Base-by-base conservation (phyloP, 2,797 vertebrate species). In the Cossypha dichroa region DNA sequence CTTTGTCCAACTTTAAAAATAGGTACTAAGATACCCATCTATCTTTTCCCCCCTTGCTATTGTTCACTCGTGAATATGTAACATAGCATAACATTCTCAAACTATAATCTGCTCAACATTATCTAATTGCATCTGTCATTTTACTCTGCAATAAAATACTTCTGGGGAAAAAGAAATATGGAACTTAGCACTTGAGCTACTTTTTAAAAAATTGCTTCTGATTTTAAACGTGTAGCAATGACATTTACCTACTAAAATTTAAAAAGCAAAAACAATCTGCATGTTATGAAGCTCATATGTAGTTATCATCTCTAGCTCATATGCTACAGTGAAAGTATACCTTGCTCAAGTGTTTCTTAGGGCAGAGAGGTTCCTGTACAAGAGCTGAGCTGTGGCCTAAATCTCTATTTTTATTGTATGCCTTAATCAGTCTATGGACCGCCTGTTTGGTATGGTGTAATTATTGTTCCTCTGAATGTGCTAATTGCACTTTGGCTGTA, bases 401-500 rank as follows among this genome's bases (percentile, higher is more conserved):
- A 85, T 55, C 63, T 93, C 55, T 91, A 10, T 75, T 90, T 43
- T 20, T 81, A 56, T 82, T 86, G 78, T 76, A 55, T 63, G 51
- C 62, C 95, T 91, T 89, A 95, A 91, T 75, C 85, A 85, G 87
- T 93, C 92, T 94, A 84, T 31, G 36, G 80, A 83, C 72, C 4
- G 88, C 80, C 81, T 94, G 92, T 93, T 97, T 96, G 68, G 62
- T 96, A 89, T 79, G 94, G 96, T 95, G 97, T 96, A 96, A 97
- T 93, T 92, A 97, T 96, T 97, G 95, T 95, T 97, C 96, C 80
- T 85, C 93, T 88, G 76, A 96, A 93, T 82, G 92, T 67, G 46
- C 96, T 97, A 97, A 97, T 96, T 97, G 91, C 43, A 93, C 96
- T 97, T 95, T 97, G 97, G 94, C 96, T 95, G 48, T 78, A 76